These are phyloP conservation scores for Heterotilapia buettikoferi DNA, from an alignment of 2,113 vertebrate species.

Conservation along the genomic window DNA sequence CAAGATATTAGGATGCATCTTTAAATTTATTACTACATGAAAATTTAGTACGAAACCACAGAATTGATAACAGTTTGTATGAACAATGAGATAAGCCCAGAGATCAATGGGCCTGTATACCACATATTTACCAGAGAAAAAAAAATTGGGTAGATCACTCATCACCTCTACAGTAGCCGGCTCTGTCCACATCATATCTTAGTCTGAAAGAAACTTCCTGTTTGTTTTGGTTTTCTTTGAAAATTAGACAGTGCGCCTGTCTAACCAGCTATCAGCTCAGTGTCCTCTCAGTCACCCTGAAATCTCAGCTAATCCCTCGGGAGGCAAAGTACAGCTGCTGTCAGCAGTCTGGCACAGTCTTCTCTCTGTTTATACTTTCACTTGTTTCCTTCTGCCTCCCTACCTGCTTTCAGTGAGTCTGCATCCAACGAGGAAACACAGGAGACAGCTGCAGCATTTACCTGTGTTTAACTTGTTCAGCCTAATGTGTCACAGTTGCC, in stretches of 20 bases:
- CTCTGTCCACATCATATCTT: background rate
- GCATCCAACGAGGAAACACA: background rate
- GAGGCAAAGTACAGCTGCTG: background rate
- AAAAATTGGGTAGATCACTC: background rate
- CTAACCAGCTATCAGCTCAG: background rate
- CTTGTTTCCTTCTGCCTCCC: background rate
- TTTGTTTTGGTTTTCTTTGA: constrained; percentile 18
- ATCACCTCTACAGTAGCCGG: background rate
- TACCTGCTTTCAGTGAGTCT: background rate
- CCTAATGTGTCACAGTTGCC: background rate
- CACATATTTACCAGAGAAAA: background rate
- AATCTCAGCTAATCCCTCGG: constrained; percentile 11
- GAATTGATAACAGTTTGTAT: background rate
- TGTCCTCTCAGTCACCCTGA: constrained; percentile 38
- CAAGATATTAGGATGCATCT: background rate
- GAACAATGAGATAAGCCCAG: background rate
- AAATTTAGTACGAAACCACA: background rate
- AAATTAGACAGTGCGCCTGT: background rate
- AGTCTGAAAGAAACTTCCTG: background rate
- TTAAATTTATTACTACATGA: background rate
- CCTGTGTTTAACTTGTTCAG: background rate
- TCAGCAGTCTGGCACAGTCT: background rate
- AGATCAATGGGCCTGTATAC: background rate
- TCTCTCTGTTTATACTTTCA: background rate
- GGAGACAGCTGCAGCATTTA: background rate